Evolutionary conservation across 1,140 invertebrate genomes (phyloP).

Genomic region (Pentalonia nigronervosa): DNA sequence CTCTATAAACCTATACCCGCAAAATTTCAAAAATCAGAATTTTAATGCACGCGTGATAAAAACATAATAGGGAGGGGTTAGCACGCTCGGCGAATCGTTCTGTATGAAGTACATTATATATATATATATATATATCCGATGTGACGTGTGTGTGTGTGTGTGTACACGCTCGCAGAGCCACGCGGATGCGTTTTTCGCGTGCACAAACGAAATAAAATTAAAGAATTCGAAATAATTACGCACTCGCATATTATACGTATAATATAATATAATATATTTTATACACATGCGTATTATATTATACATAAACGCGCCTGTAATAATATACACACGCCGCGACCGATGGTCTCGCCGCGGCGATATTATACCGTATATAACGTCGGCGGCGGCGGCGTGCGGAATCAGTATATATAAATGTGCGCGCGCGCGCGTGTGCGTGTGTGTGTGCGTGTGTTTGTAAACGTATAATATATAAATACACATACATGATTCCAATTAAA

Average conservation of each 20-base stretch:
- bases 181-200: slow-evolving; percentile 15
- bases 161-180: neutral
- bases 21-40: too few species aligned
- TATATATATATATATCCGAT: neutral
- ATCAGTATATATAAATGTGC: slow-evolving; percentile 2
- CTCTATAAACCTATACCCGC: too few species aligned
- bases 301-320: neutral
- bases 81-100: neutral
- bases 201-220: neutral
- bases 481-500: slow-evolving; percentile 57
- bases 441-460: neutral
- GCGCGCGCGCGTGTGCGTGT: too few species aligned
- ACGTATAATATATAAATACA: slow-evolving; percentile 1
- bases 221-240: slow-evolving; percentile 27
- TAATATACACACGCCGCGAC: neutral
- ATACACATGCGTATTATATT: neutral
- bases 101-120: neutral
- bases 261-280: neutral
- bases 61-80: neutral
- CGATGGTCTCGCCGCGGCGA: neutral
- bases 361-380: neutral
- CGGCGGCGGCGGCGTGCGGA: neutral
- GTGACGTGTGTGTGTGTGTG: too few species aligned
- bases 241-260: neutral
- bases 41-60: too few species aligned